Conservation (phyloP, 2,797 vertebrate species). For the Thaleichthys pacificus region DNA sequence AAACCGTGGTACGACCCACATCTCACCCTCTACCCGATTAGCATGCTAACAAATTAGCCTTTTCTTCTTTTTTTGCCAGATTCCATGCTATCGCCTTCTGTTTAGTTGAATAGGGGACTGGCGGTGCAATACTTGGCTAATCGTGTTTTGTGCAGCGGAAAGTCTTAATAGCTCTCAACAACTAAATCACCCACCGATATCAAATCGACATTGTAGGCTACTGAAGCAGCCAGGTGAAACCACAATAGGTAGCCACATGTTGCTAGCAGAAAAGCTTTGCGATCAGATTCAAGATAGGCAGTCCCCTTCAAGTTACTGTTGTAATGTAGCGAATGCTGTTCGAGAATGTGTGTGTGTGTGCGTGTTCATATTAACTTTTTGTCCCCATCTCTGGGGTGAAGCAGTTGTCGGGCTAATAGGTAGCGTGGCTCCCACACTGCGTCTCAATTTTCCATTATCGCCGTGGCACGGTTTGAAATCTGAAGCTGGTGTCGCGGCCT, state of each 20-base stretch:
- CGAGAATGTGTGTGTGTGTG: neutral
- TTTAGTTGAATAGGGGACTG: too few species aligned
- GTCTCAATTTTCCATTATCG: conserved; percentile 45
- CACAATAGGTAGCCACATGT: neutral
- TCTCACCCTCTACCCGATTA: conserved; percentile 74
- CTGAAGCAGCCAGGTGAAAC: neutral
- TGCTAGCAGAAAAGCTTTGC: too few species aligned
- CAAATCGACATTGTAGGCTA: neutral
- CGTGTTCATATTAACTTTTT: neutral
- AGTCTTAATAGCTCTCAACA: neutral
- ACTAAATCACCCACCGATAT: too few species aligned
- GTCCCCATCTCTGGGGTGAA: neutral
- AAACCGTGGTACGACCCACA: conserved; percentile 68
- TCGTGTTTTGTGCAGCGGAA: neutral
- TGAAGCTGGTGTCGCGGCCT: conserved; percentile 59
- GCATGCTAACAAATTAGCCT: conserved; percentile 62
- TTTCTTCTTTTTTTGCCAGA: conserved; percentile 22
- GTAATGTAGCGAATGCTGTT: neutral
- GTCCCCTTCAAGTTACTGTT: neutral
- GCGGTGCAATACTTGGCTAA: neutral
- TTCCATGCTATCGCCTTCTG: neutral
- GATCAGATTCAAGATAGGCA: neutral
- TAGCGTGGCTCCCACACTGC: conserved; percentile 31
- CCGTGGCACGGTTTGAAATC: conserved; percentile 66
- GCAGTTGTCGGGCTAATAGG: neutral